Percentiles rank a stretch among this genome's conserved stretches.
phyloP scores from a whole-genome alignment of 2,113 vertebrate genomes.

The Cyrtonyx montezumae region DNA sequence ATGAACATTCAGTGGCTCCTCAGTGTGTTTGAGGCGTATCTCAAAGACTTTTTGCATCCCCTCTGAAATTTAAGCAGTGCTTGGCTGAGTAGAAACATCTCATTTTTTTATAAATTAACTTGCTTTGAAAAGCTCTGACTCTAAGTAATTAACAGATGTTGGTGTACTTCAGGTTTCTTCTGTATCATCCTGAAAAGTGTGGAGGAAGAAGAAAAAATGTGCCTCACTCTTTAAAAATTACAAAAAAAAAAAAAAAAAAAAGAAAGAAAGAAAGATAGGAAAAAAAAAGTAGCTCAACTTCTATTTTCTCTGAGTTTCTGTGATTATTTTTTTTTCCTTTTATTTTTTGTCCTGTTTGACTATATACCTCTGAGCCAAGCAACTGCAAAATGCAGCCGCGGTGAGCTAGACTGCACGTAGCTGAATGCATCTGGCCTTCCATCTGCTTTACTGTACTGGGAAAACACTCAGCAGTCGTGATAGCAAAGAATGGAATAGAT shows the following conservation, averaged over 20 bases:
- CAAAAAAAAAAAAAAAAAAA: neutral
- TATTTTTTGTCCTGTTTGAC: neutral
- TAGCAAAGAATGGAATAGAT: neutral
- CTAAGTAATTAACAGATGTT: neutral
- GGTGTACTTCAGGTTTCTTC: neutral
- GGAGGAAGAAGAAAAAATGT: neutral
- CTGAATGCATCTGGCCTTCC: neutral
- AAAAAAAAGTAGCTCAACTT: neutral
- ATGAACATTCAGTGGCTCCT: neutral
- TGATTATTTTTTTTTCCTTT: neutral
- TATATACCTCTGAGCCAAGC: neutral
- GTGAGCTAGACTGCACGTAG: neutral
- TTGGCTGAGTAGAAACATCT: neutral
- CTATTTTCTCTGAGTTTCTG: neutral
- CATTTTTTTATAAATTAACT: neutral
- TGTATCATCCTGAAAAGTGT: neutral
- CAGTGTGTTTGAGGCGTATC: neutral
- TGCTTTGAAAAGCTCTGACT: neutral
- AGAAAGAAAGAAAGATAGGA: too few relatives aligned
- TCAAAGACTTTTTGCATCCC: neutral
- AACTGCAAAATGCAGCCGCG: neutral
- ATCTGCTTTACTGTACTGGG: neutral
- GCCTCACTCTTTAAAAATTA: neutral
- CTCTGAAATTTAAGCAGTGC: neutral
- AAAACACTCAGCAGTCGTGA: neutral